Percentiles rank a stretch among this genome's conserved stretches.
phyloP scores from a whole-genome alignment of 2,113 vertebrate genomes.

The Chamaea fasciata region DNA sequence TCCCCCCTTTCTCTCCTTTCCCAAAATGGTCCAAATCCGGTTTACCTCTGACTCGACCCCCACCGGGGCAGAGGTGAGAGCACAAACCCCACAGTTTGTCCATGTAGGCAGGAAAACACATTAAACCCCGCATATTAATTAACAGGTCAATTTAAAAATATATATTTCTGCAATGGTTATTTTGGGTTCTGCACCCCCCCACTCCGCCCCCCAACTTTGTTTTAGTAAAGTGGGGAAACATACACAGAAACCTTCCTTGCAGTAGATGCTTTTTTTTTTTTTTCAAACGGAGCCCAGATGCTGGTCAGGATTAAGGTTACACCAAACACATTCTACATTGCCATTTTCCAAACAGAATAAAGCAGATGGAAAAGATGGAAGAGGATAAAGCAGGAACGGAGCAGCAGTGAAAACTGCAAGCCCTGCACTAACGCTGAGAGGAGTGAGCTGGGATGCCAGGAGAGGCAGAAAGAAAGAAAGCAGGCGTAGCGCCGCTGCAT shows the following conservation, averaged over 20 bases:
- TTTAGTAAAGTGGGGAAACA: neutral
- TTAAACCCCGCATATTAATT: neutral
- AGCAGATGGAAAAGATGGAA: constrained; percentile 68
- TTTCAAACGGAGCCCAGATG: constrained; percentile 55
- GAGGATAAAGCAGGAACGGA: constrained; percentile 57
- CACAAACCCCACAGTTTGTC: neutral
- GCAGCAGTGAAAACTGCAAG: constrained; percentile 23
- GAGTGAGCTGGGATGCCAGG: neutral
- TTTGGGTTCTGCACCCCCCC: neutral
- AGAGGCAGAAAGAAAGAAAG: neutral
- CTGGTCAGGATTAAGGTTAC: constrained; percentile 71
- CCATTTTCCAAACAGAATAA: constrained; percentile 73
- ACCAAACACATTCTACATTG: constrained; percentile 70
- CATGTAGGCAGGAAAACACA: neutral
- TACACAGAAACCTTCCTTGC: constrained; percentile 35
- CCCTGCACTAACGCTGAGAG: constrained; percentile 4
- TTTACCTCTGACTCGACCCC: neutral
- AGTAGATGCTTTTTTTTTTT: neutral
- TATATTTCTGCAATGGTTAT: neutral
- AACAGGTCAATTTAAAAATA: neutral
- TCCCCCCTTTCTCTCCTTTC: neutral
- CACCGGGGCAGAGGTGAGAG: neutral
- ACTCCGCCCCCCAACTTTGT: neutral
- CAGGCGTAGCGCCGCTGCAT: neutral
- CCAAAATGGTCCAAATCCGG: neutral